Evolutionary conservation across 1,140 invertebrate species (phyloP).

Genomic region (Hyles vespertilio): DNA sequence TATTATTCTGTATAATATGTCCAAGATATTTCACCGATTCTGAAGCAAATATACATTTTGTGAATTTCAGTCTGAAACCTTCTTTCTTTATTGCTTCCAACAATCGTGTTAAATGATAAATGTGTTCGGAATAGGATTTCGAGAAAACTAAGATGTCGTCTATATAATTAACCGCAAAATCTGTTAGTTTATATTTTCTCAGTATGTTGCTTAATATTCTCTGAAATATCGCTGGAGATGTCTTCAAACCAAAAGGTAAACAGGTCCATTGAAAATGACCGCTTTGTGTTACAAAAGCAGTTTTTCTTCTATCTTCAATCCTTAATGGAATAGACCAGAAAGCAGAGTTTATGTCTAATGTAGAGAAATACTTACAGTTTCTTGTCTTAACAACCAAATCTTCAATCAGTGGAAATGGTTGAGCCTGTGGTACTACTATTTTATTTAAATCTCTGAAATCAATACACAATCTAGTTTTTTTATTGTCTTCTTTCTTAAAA

Average conservation of each 20-base stretch:
- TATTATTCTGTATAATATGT: conserved; percentile 24
- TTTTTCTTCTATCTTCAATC: no score
- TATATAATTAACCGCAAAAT: conserved; percentile 11
- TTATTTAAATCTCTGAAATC: conserved; percentile 7
- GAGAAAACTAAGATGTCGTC: conserved; percentile 14
- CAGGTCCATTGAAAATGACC: conserved; percentile 21
- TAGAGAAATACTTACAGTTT: conserved; percentile 5
- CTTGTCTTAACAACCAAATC: conserved; percentile 1
- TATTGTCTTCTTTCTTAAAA: no score
- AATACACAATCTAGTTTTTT: no score
- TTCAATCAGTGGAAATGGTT: conserved; percentile 1
- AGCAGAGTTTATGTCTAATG: no score
- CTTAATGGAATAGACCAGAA: no score
- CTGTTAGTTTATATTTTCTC: conserved; percentile 8
- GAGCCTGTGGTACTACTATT: background rate
- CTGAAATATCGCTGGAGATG: conserved; percentile 14
- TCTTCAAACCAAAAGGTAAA: conserved; percentile 13
- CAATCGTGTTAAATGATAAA: conserved; percentile 10
- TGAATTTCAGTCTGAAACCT: conserved; percentile 24
- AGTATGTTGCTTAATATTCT: conserved; percentile 19
- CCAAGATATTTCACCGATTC: conserved; percentile 25
- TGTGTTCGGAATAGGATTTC: conserved; percentile 10
- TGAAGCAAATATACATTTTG: conserved; percentile 22
- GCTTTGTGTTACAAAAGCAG: conserved; percentile 53
- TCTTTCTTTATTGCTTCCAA: conserved; percentile 12